Evolutionary conservation across 2,888 invertebrate species (phyloP), one percentile per base, ranked within the genome.

Genomic region (Hyles lineata): DNA sequence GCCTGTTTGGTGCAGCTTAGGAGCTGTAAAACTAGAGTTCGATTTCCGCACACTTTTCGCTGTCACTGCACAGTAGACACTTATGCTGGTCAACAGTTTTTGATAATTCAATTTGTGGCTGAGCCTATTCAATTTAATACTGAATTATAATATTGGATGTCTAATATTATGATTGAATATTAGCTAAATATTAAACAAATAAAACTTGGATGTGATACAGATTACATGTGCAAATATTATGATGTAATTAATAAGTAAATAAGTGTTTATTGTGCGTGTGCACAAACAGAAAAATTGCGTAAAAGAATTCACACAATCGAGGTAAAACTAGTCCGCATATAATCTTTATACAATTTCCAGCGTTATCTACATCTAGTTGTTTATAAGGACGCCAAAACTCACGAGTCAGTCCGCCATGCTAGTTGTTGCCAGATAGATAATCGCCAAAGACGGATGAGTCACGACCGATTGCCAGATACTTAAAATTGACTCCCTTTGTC

Each of bases 401-500:
- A 81, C 82, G 82, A 82, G 74, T 74, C 70, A 60, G 74, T 35
- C 75, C 81, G 86, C 83, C 82, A 82, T 84, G 85, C 83, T 86
- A 15, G 43, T 15, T 43, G 83, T 86, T 85, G 85, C 82, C 79
- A 91, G 90, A 91, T 92, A 91, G 90, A 91, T 92, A 90, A 91
- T 91, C 88, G 83, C 84, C 60, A 72, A 77, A 84, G 89, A 88
- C 85, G 86, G 90, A 90, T 89, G 92, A 92, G 87, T 92, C 93
- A 93, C 92, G 92, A 90, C 74, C 87, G 88, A 90, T 90, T 83
- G 82, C 79, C 78, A 88, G 92, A 92, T 90, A 90, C 82, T 87
- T 88, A 83, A 86, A 90, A 89, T 90, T 83, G 87, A 85, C 85
- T 89, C 86, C 89, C 90, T 92, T 93, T 92, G 92, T 91, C 91